These are phyloP conservation scores for Sylvia atricapilla DNA, from an alignment of 2,113 vertebrate species.

Conservation along the genomic window DNA sequence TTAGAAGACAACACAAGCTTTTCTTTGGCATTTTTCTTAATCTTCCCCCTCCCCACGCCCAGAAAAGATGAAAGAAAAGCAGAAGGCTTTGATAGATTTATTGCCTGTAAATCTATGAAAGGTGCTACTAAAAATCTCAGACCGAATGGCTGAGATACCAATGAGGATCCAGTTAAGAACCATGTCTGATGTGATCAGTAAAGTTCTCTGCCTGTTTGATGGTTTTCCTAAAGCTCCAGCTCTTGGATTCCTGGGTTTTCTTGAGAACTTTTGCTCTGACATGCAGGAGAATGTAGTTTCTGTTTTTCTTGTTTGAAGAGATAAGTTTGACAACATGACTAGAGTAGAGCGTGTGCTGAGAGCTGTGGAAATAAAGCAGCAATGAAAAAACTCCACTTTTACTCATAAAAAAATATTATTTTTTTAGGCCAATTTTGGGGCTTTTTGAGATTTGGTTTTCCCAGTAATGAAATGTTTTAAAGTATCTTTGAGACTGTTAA, in stretches of 20 bases:
- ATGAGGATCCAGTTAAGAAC: conserved; percentile 5
- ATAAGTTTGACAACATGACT: neutral
- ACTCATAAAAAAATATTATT: neutral
- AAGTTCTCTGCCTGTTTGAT: neutral
- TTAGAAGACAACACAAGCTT: neutral
- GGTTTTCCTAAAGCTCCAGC: neutral
- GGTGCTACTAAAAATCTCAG: conserved; percentile 3
- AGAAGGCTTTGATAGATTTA: conserved; percentile 19
- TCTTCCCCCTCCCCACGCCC: neutral
- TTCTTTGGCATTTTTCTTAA: neutral
- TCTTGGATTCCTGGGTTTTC: neutral
- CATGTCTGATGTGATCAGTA: neutral
- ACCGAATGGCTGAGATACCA: neutral
- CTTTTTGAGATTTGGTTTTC: conserved; percentile 27
- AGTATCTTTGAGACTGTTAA: conserved; percentile 18
- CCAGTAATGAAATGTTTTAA: conserved; percentile 8
- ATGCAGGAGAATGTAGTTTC: neutral
- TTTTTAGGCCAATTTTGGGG: neutral
- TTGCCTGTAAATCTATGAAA: conserved; percentile 30
- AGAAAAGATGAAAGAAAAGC: conserved; percentile 20
- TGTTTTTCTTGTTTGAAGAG: neutral
- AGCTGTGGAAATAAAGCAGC: neutral
- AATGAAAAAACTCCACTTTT: neutral
- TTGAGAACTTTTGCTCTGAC: neutral
- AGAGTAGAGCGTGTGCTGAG: neutral